A percentile compares a stretch with the other conserved stretches of the same genome.
Evolutionary conservation across 1,140 invertebrate species (phyloP).

Genomic region (Drosophila gunungcola): DNA sequence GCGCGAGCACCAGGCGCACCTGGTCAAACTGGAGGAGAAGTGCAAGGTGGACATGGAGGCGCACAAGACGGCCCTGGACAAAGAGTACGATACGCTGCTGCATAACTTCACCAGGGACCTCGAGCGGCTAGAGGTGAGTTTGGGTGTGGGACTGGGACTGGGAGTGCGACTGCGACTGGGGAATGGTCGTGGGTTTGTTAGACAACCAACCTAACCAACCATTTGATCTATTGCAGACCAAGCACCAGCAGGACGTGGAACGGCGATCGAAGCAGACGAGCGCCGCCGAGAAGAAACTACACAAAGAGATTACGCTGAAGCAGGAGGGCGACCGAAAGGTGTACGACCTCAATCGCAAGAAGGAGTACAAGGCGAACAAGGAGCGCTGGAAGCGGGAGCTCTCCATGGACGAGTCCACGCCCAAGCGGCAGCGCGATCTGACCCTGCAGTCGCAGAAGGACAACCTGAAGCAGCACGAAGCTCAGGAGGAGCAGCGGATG

Average conservation of each 20-base stretch:
- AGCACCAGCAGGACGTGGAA: slow-evolving; percentile 96
- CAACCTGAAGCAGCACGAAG: slow-evolving; percentile 95
- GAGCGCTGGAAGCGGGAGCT: slow-evolving; percentile 98
- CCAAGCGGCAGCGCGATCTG: slow-evolving; percentile 96
- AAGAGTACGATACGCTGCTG: slow-evolving; percentile 97
- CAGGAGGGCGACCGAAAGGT: slow-evolving; percentile 95
- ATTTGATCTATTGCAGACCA: slow-evolving; percentile 85
- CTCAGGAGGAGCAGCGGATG: slow-evolving; percentile 94
- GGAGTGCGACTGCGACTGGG: neutral
- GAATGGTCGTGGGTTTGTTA: no score
- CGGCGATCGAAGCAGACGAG: slow-evolving; percentile 94
- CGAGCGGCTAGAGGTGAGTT: slow-evolving; percentile 92
- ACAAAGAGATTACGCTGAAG: slow-evolving; percentile 94
- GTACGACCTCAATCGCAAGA: slow-evolving; percentile 96
- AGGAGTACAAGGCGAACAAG: slow-evolving; percentile 99
- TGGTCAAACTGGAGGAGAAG: slow-evolving; percentile 96
- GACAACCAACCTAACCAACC: neutral
- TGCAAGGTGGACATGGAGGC: slow-evolving; percentile 98
- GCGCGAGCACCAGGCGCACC: slow-evolving; percentile 97
- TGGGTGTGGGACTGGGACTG: neutral
- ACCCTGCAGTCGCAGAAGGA: slow-evolving; percentile 96
- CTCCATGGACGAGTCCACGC: slow-evolving; percentile 95
- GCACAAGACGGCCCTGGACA: slow-evolving; percentile 97
- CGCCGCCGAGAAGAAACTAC: slow-evolving; percentile 95
- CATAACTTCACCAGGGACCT: slow-evolving; percentile 96